A percentile compares a stretch with the other conserved stretches of the same genome.
These are phyloP conservation scores for Lomographa bimaculata DNA, from an alignment of 2,888 invertebrate species.

Conservation along the genomic window DNA sequence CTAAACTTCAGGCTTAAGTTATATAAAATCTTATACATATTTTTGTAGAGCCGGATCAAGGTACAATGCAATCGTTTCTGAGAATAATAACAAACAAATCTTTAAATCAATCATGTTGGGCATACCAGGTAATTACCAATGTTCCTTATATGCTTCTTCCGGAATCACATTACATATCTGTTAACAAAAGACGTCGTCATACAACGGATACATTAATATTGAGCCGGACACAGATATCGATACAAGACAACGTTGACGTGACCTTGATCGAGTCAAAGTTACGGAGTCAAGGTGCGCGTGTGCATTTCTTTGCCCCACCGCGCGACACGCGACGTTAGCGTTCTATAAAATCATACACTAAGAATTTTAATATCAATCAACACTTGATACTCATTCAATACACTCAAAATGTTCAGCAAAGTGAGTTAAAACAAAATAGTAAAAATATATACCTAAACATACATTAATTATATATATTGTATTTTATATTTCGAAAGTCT, in stretches of 20 bases:
- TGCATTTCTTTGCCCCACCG: conserved; percentile 43
- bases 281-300: conserved; percentile 40
- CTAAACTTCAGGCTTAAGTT: no score
- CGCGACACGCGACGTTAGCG: conserved; percentile 22
- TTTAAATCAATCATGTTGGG: no score
- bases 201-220: conserved; percentile 31
- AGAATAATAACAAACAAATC: no score
- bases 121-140: conserved; percentile 6
- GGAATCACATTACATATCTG: not conserved
- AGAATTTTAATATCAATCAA: conserved; percentile 52
- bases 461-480: no score
- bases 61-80: no score
- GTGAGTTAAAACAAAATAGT: conserved; percentile 39
- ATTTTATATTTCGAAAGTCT: no score
- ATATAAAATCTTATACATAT: no score
- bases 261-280: conserved; percentile 38
- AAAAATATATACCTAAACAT: no score
- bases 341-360: conserved; percentile 44
- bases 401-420: conserved; percentile 65
- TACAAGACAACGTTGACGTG: conserved; percentile 20
- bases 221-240: conserved; percentile 37
- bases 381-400: conserved; percentile 45
- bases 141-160: not conserved
- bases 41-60: no score
- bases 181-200: conserved; percentile 28